phyloP scores from a whole-genome alignment of 1,140 invertebrate species.

The Pachypeltis micranthus region DNA sequence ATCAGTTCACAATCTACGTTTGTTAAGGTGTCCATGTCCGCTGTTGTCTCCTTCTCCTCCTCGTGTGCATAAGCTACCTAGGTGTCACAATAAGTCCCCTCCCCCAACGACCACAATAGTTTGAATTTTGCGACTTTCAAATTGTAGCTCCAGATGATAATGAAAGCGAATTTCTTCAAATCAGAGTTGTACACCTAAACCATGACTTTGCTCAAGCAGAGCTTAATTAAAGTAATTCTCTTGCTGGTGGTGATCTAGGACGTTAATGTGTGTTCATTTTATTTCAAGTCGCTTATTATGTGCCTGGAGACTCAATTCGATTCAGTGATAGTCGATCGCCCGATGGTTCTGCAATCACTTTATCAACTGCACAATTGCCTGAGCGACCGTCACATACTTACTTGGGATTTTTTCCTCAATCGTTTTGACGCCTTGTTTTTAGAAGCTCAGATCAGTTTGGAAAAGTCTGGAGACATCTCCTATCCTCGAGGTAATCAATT shows the following conservation, averaged over 20 bases:
- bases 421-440: slow-evolving; percentile 91
- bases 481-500: slow-evolving; percentile 71
- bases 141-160: too few species aligned
- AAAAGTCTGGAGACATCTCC: slow-evolving; percentile 64
- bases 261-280: too few species aligned
- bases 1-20: too few species aligned
- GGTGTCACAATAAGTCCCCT: too few species aligned
- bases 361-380: slow-evolving; percentile 90
- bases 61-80: too few species aligned
- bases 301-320: slow-evolving; percentile 88
- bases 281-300: slow-evolving; percentile 61
- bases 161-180: too few species aligned
- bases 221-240: too few species aligned
- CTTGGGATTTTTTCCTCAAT: slow-evolving; percentile 97
- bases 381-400: slow-evolving; percentile 76
- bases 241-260: not conserved
- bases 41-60: too few species aligned
- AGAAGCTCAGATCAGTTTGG: slow-evolving; percentile 84
- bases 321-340: slow-evolving; percentile 86
- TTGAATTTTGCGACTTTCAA: too few species aligned
- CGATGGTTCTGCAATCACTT: slow-evolving; percentile 92
- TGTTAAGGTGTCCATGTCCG: too few species aligned
- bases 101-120: too few species aligned
- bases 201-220: too few species aligned
- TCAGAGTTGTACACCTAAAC: not conserved